Percentiles rank a stretch among this genome's conserved stretches.
phyloP scores from a whole-genome alignment of 2,113 vertebrate species.

The Tragelaphus strepsiceros region DNA sequence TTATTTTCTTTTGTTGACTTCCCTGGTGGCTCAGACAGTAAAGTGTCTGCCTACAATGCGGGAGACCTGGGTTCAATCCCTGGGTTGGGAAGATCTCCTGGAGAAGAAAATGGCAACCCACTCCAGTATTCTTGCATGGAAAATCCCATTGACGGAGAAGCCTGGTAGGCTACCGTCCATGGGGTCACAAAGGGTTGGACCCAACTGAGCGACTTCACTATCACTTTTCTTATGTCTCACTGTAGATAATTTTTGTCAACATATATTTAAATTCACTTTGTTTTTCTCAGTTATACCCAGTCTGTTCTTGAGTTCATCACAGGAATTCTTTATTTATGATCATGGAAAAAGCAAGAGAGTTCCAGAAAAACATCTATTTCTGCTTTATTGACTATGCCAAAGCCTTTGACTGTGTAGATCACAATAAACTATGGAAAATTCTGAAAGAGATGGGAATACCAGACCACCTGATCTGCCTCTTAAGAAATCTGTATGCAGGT shows the following conservation, averaged over 20 bases:
- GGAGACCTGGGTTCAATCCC: neutral
- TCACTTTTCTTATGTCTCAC: neutral
- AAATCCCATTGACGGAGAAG: neutral
- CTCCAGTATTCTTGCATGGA: neutral
- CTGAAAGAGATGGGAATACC: too few species aligned
- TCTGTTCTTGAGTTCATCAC: neutral
- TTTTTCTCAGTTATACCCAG: neutral
- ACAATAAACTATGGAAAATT: too few species aligned
- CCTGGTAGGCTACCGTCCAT: neutral
- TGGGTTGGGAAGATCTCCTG: neutral
- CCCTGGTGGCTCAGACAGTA: fast-evolving
- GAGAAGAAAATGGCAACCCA: neutral
- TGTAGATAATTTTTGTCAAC: neutral
- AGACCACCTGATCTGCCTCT: too few species aligned
- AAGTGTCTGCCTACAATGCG: neutral
- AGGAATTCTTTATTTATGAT: neutral
- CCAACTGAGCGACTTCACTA: neutral
- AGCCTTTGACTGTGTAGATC: too few species aligned
- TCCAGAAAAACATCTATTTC: too few species aligned
- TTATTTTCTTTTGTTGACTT: neutral
- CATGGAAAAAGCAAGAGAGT: too few species aligned
- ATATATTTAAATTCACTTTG: neutral
- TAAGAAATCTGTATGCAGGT: too few species aligned
- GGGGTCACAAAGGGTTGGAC: neutral
- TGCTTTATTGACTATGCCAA: too few species aligned